Base-by-base conservation (phyloP, 1,140 invertebrate genomes). In the Drosophila ambigua region DNA sequence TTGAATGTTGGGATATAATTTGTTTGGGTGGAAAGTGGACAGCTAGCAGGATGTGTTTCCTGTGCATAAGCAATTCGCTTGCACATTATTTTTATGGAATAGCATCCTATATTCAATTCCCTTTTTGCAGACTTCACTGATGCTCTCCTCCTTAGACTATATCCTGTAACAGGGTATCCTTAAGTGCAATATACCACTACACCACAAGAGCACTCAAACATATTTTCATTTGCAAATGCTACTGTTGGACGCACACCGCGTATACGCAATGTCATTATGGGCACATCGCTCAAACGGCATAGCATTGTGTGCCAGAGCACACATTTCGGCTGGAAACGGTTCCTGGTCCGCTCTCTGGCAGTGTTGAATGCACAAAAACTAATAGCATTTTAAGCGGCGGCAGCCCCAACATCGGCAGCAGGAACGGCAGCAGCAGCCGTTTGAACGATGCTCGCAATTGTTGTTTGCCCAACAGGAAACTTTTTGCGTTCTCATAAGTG, bases 261-360 rank as follows among this genome's bases (percentile, higher is more conserved):
- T 73, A 73, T 57, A 73, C 69, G 71, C 59, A 73, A 73, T 73
- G 64, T 44, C 65, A 68, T 65, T 28, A 7, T 13, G 31, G 15
- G 28, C 26, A 16, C 26, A 48, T 58, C 43, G 46, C 50, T 59
- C 52, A 68, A 52, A 39, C 39, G 63, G 52, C 53, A 23, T 39
- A 20, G 35, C 24, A 72, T 73, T 73, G 58, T 55, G 54, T 51
- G 23, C 66, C 49, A 26, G 24, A n/a, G 35, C 66, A 71, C 66
- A 49, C 31, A 53, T 61, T 53, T 72, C 16, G 49, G 28, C 51
- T 73, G 8, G 57, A 63, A 55, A 20, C 51, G 31, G 44, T 35
- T 49, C 31, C 23, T 41, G 67, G 8, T 11, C 35, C 43, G 51
- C 45, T 55, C 35, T 59, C 16, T 44, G 26, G 59, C 41, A 35